Percentiles rank a stretch among this genome's conserved stretches.
phyloP scores from a whole-genome alignment of 2,797 vertebrate genomes.

The Phalloptychus januarius region DNA sequence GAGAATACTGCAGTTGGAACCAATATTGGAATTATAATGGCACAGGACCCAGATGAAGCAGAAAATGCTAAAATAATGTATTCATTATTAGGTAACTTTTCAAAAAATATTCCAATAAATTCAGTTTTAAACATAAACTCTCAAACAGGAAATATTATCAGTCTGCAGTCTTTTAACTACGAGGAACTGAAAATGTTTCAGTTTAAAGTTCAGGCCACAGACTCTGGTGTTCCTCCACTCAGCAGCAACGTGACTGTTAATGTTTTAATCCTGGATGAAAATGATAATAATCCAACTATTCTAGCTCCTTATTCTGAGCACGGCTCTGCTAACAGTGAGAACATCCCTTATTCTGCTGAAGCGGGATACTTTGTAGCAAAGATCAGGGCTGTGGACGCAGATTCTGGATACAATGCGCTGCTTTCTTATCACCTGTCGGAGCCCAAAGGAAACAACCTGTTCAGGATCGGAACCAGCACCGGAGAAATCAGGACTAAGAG shows the following conservation, averaged over 20 bases:
- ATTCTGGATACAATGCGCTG: too few species aligned
- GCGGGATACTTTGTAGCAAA: slow-evolving; percentile 9
- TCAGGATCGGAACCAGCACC: too few species aligned
- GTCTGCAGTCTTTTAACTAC: slow-evolving; percentile 65
- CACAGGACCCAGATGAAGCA: slow-evolving; percentile 70
- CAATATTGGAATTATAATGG: slow-evolving; percentile 67
- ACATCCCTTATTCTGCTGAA: slow-evolving; percentile 23
- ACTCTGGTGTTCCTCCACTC: slow-evolving; percentile 44
- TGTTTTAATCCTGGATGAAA: slow-evolving; percentile 8
- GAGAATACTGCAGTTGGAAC: slow-evolving; percentile 77
- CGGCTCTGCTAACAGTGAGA: slow-evolving; percentile 12
- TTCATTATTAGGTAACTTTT: slow-evolving; percentile 40
- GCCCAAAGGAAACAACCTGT: too few species aligned
- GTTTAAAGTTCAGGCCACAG: slow-evolving; percentile 60
- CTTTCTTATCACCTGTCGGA: too few species aligned
- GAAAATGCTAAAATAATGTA: slow-evolving; percentile 76
- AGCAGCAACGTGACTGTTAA: background rate
- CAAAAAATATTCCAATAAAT: slow-evolving; percentile 33
- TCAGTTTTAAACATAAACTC: slow-evolving; percentile 66
- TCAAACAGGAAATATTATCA: slow-evolving; percentile 62
- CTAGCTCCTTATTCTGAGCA: slow-evolving; percentile 14
- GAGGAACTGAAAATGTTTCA: slow-evolving; percentile 64
- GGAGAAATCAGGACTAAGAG: too few species aligned
- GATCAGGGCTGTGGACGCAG: too few species aligned
- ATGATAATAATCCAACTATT: slow-evolving; percentile 13